Conservation (phyloP, 1,140 invertebrate genomes). For the Ericerus pela region DNA sequence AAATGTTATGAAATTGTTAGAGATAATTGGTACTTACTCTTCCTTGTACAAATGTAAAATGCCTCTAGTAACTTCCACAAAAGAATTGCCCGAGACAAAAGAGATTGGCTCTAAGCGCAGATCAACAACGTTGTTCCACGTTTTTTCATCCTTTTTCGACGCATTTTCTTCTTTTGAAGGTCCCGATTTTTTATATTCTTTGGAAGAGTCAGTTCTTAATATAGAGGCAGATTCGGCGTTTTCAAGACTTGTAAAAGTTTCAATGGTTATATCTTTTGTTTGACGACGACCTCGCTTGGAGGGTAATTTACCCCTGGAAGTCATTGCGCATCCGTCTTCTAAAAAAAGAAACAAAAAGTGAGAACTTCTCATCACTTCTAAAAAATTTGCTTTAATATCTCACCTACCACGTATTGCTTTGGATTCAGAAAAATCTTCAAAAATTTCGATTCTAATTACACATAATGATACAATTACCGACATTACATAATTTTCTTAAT, state of each 20-base stretch:
- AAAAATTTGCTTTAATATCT: no score
- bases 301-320: not conserved
- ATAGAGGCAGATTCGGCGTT: not conserved
- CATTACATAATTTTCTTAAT: not conserved
- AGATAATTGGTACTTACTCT: constrained; percentile 41
- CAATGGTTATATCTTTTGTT: not conserved
- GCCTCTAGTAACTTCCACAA: constrained; percentile 90
- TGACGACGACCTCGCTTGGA: not conserved
- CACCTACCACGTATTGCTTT: not conserved
- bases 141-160: not conserved
- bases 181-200: not conserved
- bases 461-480: not conserved
- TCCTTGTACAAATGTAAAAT: constrained; percentile 93
- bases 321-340: not conserved
- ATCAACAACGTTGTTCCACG: not conserved
- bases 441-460: constrained; percentile 2
- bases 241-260: not conserved
- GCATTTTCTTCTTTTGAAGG: not conserved
- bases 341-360: not conserved
- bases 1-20: constrained; percentile 10
- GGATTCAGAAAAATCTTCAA: not conserved
- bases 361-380: no score
- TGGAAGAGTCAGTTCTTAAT: not conserved
- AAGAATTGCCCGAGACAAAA: constrained; percentile 92
- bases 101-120: constrained; percentile 36